Percentiles rank a stretch among this genome's conserved stretches.
These are phyloP conservation scores for Drosophila varians DNA, from an alignment of 1,140 invertebrate genomes.

Conservation along the genomic window DNA sequence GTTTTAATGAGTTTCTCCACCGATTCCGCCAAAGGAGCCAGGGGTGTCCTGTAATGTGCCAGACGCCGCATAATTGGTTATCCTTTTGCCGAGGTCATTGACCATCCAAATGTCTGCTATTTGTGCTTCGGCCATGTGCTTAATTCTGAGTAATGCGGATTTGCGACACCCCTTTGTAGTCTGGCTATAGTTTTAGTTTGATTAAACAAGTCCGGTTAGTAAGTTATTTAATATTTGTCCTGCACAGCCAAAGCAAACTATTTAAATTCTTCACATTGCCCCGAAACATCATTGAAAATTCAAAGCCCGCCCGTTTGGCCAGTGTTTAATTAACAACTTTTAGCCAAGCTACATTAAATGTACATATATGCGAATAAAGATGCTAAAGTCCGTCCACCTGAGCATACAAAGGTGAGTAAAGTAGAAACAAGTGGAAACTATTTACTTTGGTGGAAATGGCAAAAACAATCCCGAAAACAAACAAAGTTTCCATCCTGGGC, in stretches of 20 bases:
- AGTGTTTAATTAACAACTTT: slow-evolving; percentile 72
- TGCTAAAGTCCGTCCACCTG: background rate
- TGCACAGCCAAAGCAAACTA: background rate
- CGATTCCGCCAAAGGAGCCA: background rate
- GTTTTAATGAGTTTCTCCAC: slow-evolving; percentile 75
- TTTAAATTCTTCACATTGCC: background rate
- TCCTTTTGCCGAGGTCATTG: slow-evolving; percentile 66
- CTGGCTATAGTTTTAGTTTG: background rate
- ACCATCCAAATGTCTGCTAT: slow-evolving; percentile 20
- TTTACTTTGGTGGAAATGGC: slow-evolving; percentile 48
- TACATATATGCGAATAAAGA: slow-evolving; percentile 14
- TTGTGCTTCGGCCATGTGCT: slow-evolving; percentile 37
- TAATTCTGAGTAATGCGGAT: slow-evolving; percentile 27
- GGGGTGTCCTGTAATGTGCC: slow-evolving; percentile 41
- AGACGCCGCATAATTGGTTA: slow-evolving; percentile 71
- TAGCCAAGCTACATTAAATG: slow-evolving; percentile 12
- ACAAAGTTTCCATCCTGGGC: slow-evolving; percentile 35
- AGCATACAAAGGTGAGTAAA: slow-evolving; percentile 32
- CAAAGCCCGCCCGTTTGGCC: slow-evolving; percentile 46
- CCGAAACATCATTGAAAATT: slow-evolving; percentile 1
- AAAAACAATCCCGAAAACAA: slow-evolving; percentile 45
- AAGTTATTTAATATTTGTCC: background rate
- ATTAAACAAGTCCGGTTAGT: background rate
- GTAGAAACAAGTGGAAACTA: slow-evolving; percentile 46
- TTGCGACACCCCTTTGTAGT: background rate